Conservation (phyloP, 1,140 invertebrate species). For the Cydia fagiglandana region DNA sequence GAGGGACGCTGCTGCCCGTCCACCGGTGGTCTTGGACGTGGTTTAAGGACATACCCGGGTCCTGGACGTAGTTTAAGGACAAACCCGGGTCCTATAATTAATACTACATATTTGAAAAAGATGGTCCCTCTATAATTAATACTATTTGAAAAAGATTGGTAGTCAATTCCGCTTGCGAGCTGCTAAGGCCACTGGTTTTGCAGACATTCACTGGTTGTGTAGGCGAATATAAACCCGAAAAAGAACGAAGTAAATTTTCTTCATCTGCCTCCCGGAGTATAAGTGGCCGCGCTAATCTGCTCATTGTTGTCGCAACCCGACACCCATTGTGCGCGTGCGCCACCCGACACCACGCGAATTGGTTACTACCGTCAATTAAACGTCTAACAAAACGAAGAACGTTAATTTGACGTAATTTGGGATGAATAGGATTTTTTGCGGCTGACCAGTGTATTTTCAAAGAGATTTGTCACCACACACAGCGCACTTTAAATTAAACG, state of each 20-base stretch:
- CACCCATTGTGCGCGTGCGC: slow-evolving; percentile 7
- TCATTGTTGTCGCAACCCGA: slow-evolving; percentile 10
- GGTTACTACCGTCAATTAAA: slow-evolving; percentile 10
- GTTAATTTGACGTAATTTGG: neutral
- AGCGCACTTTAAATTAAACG: neutral
- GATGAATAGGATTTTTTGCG: neutral
- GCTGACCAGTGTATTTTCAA: neutral
- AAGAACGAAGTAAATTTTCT: neutral
- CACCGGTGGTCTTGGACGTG: too few relatives aligned
- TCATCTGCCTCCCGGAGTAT: neutral
- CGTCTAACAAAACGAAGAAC: neutral
- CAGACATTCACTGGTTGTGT: too few relatives aligned
- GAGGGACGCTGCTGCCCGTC: too few relatives aligned
- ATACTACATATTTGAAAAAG: too few relatives aligned
- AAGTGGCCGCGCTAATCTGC: slow-evolving; percentile 14
- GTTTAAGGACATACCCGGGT: too few relatives aligned
- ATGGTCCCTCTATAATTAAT: too few relatives aligned
- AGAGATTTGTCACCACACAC: neutral
- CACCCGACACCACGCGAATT: slow-evolving; percentile 12
- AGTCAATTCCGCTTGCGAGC: too few relatives aligned
- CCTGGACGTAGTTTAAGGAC: too few relatives aligned
- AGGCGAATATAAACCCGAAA: too few relatives aligned
- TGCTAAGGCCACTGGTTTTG: too few relatives aligned
- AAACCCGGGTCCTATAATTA: too few relatives aligned
- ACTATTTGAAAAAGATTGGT: too few relatives aligned